Evolutionary conservation across 2,113 vertebrate species (phyloP).

Genomic region (Pseudorasbora parva): DNA sequence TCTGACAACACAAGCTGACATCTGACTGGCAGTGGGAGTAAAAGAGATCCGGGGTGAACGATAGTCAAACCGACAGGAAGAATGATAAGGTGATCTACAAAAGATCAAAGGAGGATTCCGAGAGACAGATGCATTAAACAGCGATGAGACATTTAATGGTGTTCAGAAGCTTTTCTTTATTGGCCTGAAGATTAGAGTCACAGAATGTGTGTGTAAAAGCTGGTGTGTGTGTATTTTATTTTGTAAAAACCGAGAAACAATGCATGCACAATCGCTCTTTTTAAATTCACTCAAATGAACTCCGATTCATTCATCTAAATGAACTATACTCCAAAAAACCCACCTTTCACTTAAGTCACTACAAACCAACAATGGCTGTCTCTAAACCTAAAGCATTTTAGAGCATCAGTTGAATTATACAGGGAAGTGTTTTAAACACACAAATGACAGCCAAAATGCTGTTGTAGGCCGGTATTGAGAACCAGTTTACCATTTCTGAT

Average conservation of each 20-base stretch:
- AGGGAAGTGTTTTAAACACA: neutral
- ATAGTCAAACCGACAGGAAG: conserved; percentile 26
- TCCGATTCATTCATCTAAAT: conserved; percentile 32
- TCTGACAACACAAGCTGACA: conserved; percentile 61
- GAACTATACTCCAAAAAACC: neutral
- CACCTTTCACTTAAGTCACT: neutral
- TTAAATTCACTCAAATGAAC: conserved; percentile 58
- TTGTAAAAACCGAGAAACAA: conserved; percentile 9
- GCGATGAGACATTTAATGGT: conserved; percentile 6
- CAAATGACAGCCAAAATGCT: neutral
- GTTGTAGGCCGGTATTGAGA: neutral
- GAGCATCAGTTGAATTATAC: neutral
- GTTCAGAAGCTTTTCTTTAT: conserved; percentile 76
- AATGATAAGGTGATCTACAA: conserved; percentile 24
- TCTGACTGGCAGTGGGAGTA: conserved; percentile 65
- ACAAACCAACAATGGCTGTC: neutral
- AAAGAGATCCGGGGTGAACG: conserved; percentile 45
- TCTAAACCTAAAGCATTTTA: conserved; percentile 2
- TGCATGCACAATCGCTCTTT: conserved; percentile 47
- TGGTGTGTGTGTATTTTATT: conserved; percentile 40
- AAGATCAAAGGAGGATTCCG: conserved; percentile 21
- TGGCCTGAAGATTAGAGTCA: conserved; percentile 70
- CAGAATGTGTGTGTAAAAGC: conserved; percentile 41
- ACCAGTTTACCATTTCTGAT: neutral
- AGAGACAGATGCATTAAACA: conserved; percentile 41